These are phyloP conservation scores for Xanthorhoe designata DNA, from an alignment of 2,888 invertebrate species.

Conservation along the genomic window DNA sequence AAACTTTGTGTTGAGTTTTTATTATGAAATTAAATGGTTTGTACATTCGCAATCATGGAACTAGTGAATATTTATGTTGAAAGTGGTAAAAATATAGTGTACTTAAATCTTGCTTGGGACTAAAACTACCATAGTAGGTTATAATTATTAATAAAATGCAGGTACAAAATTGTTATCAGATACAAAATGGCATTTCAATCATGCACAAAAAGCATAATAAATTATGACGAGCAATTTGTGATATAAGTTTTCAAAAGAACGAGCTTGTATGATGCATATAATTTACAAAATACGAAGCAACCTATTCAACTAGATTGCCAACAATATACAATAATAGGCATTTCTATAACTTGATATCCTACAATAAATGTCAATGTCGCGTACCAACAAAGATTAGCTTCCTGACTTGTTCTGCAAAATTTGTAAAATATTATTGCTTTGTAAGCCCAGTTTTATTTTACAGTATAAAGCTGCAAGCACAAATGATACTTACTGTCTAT, in stretches of 20 bases:
- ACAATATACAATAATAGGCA: constrained; percentile 6
- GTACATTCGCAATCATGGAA: neutral
- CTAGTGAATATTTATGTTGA: neutral
- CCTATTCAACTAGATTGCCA: constrained; percentile 17
- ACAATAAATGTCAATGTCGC: constrained; percentile 55
- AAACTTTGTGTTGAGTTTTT: neutral
- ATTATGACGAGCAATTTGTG: neutral
- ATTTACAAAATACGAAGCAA: constrained; percentile 12
- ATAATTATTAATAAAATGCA: neutral
- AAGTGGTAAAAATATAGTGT: neutral
- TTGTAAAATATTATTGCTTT: constrained; percentile 48
- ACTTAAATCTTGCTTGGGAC: neutral
- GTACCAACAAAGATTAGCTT: constrained; percentile 81
- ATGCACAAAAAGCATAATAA: constrained; percentile 28
- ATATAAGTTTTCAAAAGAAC: constrained; percentile 1
- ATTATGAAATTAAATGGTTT: neutral
- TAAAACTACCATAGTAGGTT: neutral
- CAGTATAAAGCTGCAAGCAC: constrained; percentile 27
- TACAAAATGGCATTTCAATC: constrained; percentile 16
- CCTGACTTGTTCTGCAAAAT: constrained; percentile 83
- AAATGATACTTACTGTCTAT: constrained; percentile 79
- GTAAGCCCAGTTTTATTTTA: constrained; percentile 38
- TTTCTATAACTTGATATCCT: constrained; percentile 40
- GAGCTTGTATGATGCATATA: constrained; percentile 12
- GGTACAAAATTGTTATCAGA: neutral